Conservation (phyloP, 2,888 invertebrate species). For the Dichetophora obliterata region DNA sequence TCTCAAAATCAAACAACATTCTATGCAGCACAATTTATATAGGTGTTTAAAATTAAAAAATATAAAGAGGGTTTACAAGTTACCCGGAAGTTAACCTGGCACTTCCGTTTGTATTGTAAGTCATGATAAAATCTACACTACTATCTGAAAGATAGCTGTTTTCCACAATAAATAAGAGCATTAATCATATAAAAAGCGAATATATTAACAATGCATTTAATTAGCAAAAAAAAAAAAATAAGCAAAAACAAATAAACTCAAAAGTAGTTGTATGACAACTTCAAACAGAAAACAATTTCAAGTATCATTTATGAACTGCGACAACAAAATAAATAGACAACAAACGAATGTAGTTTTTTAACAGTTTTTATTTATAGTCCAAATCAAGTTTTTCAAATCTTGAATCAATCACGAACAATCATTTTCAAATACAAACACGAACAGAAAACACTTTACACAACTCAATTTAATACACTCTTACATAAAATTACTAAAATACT, state of each 20-base stretch:
- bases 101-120: too few species aligned
- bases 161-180: too few species aligned
- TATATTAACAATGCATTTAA: too few species aligned
- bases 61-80: neutral
- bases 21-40: constrained; percentile 1
- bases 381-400: neutral
- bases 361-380: neutral
- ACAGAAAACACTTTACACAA: constrained; percentile 5
- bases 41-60: neutral
- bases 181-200: too few species aligned
- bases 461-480: neutral
- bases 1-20: too few species aligned
- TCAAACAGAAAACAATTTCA: neutral
- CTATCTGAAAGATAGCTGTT: too few species aligned
- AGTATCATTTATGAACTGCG: neutral
- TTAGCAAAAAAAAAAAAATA: neutral
- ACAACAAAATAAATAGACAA: neutral
- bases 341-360: constrained; percentile 1
- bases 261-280: neutral
- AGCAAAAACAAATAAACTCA: too few species aligned
- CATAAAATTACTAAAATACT: neutral
- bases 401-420: constrained; percentile 28
- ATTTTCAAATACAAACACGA: neutral
- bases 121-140: too few species aligned
- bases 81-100: too few species aligned